Evolutionary conservation across 2,113 vertebrate species (phyloP).

Genomic region (Ploceus nigricollis): DNA sequence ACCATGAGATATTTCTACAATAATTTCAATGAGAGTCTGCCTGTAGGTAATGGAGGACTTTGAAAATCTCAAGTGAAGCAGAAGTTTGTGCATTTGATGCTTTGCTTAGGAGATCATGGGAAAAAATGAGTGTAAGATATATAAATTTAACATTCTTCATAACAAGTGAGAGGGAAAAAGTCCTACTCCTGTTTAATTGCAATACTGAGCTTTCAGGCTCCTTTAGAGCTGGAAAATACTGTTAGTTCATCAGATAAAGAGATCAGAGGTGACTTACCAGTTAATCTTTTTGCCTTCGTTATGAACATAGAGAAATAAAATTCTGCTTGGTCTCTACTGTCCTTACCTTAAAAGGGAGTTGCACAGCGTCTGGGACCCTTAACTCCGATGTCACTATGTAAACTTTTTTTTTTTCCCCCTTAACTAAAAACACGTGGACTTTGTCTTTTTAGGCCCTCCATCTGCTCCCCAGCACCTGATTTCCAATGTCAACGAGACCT

Average conservation of each 20-base stretch:
- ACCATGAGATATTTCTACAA: background rate
- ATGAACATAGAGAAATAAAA: background rate
- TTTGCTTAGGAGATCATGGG: background rate
- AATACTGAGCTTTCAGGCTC: background rate
- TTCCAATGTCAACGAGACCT: conserved; percentile 97
- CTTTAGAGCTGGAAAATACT: background rate
- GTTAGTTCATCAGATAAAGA: background rate
- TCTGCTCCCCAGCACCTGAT: conserved; percentile 93
- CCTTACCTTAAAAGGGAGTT: background rate
- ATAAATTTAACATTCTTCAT: background rate
- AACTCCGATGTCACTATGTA: background rate
- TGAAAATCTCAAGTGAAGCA: background rate
- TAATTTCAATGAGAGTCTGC: background rate
- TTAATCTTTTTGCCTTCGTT: background rate
- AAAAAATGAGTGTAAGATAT: background rate
- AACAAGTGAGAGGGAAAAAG: background rate
- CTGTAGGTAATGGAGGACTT: background rate
- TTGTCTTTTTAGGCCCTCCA: conserved; percentile 82
- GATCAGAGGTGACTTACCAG: background rate
- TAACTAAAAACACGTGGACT: background rate
- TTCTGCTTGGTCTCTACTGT: background rate
- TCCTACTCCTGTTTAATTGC: background rate
- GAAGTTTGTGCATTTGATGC: background rate
- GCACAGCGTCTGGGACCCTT: accelerated
- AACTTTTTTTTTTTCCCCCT: background rate